Evolutionary conservation across 2,113 vertebrate species (phyloP).

Genomic region (Phyllostomus discolor): DNA sequence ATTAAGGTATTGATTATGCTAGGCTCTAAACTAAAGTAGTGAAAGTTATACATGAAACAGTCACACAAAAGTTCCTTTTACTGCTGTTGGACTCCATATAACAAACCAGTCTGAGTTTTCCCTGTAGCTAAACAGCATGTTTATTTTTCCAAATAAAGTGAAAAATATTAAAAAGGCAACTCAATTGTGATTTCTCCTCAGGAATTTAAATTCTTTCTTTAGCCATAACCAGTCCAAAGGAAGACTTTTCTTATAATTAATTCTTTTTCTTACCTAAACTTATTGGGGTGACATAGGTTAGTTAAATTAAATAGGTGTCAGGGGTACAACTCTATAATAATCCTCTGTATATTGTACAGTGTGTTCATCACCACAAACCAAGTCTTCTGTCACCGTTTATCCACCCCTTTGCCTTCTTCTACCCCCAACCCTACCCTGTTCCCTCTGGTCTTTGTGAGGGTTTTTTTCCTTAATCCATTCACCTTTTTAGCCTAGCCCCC

Average conservation of each 20-base stretch:
- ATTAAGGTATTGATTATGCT: slow-evolving; percentile 7
- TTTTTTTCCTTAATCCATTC: no score
- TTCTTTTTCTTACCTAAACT: neutral
- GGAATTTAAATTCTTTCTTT: slow-evolving; percentile 11
- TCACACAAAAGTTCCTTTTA: slow-evolving; percentile 1
- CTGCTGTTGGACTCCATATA: neutral
- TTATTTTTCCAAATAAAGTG: neutral
- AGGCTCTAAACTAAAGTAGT: slow-evolving; percentile 11
- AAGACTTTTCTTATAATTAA: slow-evolving; percentile 26
- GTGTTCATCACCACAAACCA: no score
- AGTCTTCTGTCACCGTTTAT: no score
- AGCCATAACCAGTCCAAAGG: neutral
- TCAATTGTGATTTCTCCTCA: slow-evolving; percentile 24
- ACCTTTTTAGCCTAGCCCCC: no score
- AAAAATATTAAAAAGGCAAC: slow-evolving; percentile 7
- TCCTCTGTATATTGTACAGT: no score
- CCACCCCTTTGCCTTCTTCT: no score
- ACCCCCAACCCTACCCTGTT: no score
- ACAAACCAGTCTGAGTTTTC: neutral
- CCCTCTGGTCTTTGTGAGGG: no score
- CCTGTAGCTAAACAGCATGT: neutral
- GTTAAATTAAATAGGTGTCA: no score
- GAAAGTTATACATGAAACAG: neutral
- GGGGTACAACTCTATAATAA: no score
- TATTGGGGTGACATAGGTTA: no score